phyloP scores from a whole-genome alignment of 2,888 invertebrate species.

The Yponomeuta cagnagella region DNA sequence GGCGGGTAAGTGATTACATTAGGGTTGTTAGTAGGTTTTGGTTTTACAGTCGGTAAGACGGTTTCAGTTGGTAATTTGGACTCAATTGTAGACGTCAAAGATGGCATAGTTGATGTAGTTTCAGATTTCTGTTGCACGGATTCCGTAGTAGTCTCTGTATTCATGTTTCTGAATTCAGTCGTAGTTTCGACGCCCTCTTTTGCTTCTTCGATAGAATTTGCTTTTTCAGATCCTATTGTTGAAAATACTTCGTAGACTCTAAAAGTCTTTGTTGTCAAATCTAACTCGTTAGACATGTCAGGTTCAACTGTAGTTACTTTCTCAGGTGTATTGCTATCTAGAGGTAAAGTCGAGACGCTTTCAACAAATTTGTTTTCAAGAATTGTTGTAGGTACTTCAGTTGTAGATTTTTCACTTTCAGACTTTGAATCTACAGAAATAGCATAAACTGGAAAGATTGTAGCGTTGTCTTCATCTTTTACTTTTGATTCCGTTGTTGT shows the following conservation, averaged over 20 bases:
- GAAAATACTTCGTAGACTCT: slow-evolving; percentile 58
- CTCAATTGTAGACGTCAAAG: slow-evolving; percentile 39
- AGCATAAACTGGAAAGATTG: slow-evolving; percentile 40
- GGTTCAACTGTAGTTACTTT: slow-evolving; percentile 37
- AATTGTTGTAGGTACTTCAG: slow-evolving; percentile 31
- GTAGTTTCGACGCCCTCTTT: slow-evolving; percentile 34
- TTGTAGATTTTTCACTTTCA: slow-evolving; percentile 25
- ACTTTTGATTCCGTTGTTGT: slow-evolving; percentile 26
- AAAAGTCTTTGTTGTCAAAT: slow-evolving; percentile 53
- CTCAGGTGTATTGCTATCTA: slow-evolving; percentile 38
- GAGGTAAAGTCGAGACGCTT: slow-evolving; percentile 59
- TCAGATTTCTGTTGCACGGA: slow-evolving; percentile 38
- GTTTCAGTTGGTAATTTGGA: slow-evolving; percentile 26
- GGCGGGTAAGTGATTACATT: slow-evolving; percentile 63
- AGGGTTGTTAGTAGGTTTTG: slow-evolving; percentile 37
- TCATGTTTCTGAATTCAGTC: slow-evolving; percentile 42
- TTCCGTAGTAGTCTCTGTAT: slow-evolving; percentile 55
- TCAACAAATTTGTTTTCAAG: slow-evolving; percentile 46
- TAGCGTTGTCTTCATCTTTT: slow-evolving; percentile 30
- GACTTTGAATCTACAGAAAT: slow-evolving; percentile 35
- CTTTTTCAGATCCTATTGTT: slow-evolving; percentile 25
- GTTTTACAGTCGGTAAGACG: slow-evolving; percentile 24
- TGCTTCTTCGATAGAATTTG: slow-evolving; percentile 21
- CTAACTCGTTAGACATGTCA: slow-evolving; percentile 41
- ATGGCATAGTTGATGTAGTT: slow-evolving; percentile 51